phyloP scores from a whole-genome alignment of 2,113 vertebrate species.

The Fukomys damarensis region DNA sequence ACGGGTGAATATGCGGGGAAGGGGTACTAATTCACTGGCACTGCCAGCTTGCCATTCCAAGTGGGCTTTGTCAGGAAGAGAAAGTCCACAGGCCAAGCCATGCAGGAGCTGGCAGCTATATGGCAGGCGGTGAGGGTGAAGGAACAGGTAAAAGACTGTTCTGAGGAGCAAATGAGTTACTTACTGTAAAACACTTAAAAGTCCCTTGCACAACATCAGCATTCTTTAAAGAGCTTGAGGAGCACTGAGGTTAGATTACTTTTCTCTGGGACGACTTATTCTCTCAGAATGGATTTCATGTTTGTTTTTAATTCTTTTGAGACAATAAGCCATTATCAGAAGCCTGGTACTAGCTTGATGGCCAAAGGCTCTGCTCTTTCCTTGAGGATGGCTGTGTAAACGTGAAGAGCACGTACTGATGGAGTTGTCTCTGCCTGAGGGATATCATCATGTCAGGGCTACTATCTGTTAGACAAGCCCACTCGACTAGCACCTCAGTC shows the following conservation, averaged over 20 bases:
- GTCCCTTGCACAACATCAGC: not conserved
- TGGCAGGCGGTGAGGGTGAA: not conserved
- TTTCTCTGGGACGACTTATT: not conserved
- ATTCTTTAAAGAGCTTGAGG: not conserved
- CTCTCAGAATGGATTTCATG: not conserved
- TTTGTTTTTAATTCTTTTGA: conserved; percentile 17
- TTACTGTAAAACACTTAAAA: not conserved
- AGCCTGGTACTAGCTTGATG: not conserved
- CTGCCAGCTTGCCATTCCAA: not conserved
- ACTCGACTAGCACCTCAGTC: not conserved
- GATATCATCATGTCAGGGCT: not conserved
- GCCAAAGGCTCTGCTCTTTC: not conserved
- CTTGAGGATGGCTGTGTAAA: not conserved
- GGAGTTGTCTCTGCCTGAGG: not conserved
- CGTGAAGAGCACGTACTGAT: not conserved
- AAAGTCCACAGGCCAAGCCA: not conserved
- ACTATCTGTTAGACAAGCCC: no score
- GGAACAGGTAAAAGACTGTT: not conserved
- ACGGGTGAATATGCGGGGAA: fast-evolving
- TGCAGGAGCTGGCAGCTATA: fast-evolving
- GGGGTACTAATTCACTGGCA: not conserved
- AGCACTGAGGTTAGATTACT: not conserved
- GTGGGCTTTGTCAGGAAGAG: not conserved
- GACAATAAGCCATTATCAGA: not conserved
- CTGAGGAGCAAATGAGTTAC: not conserved